Evolutionary conservation across 2,113 vertebrate genomes (phyloP), one percentile per base, ranked within the genome.

Genomic region (Apistogramma diplotaenia): DNA sequence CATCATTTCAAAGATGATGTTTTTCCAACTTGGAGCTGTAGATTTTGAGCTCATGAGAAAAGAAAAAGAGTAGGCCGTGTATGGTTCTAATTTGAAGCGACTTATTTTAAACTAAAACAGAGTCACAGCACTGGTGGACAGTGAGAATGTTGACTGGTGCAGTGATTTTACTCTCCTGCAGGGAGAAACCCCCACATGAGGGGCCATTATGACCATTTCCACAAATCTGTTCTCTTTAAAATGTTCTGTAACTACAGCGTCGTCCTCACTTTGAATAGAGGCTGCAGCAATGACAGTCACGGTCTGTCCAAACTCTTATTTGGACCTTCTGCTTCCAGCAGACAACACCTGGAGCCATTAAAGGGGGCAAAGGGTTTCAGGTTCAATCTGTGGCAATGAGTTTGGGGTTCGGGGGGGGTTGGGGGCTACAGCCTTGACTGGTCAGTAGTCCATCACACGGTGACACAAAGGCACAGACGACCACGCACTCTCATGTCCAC

Each of bases 291-390:
- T 51, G 18, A n/a, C n/a, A 3, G 18, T 3, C 43, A 51, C n/a
- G 65, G 16, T 31, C 6, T 70, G 18, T 70, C 43, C 43, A 1
- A 51, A 31, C 25, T 70, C 65, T 70, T 70, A 70, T 70, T 29
- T 70, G 27, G 25, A 15, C 3, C 6, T 49, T 70, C 43, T 46
- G 31, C 25, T 70, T 70, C 25, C 49, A 31, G 6, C 10, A 70
- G 65, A 70, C 65, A 70, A 70, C 5, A 25, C 43, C 43, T 2
- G 18, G 19, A 27, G 65, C 65, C 65, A 51, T 67, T 49, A 4
- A 9, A 70, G 16, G 43, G 65, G 25, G 23, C 40, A 67, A 49
- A 67, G 43, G 65, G 43, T 51, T 70, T 51, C 65, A 70, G 65
- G 40, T 70, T 70, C 25, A 70, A 31, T 51, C 16, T 51, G 43